phyloP scores from a whole-genome alignment of 2,113 vertebrate genomes.

The Epinephelus cyanopodus region DNA sequence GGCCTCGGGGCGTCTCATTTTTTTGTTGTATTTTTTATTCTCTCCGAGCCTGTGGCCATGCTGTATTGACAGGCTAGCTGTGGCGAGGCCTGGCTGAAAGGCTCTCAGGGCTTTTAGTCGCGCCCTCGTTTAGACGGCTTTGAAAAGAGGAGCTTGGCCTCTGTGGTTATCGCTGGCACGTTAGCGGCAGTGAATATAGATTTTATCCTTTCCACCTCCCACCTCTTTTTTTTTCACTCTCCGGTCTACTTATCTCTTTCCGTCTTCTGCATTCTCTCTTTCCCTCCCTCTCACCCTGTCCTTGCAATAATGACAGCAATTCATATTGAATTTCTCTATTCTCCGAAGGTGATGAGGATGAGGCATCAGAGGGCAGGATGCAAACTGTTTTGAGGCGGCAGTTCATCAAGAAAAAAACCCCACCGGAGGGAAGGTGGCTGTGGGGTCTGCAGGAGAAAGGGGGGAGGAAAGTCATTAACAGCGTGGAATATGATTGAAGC shows the following conservation, averaged over 20 bases:
- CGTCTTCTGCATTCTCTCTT: slow-evolving; percentile 35
- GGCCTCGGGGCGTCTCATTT: slow-evolving; percentile 28
- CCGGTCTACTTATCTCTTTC: slow-evolving; percentile 66
- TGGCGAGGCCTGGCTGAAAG: slow-evolving; percentile 62
- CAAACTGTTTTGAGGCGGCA: slow-evolving; percentile 66
- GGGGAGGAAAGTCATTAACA: slow-evolving; percentile 19
- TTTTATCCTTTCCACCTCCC: slow-evolving; percentile 76
- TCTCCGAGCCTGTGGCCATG: slow-evolving; percentile 47
- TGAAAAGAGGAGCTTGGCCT: slow-evolving; percentile 78
- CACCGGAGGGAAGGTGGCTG: slow-evolving; percentile 17
- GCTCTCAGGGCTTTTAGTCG: slow-evolving; percentile 75
- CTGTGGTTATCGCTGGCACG: slow-evolving; percentile 74
- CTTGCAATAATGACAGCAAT: slow-evolving; percentile 80
- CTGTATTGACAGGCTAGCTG: slow-evolving; percentile 72
- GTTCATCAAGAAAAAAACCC: slow-evolving; percentile 63
- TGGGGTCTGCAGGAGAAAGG: slow-evolving; percentile 20
- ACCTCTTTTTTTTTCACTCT: slow-evolving; percentile 46
- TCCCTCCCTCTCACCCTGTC: slow-evolving; percentile 56
- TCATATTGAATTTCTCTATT: slow-evolving; percentile 78
- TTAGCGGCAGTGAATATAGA: slow-evolving; percentile 80
- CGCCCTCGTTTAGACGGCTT: slow-evolving; percentile 72
- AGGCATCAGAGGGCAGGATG: slow-evolving; percentile 56
- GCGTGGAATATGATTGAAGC: slow-evolving; percentile 12
- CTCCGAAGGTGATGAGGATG: slow-evolving; percentile 70
- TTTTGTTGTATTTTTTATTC: slow-evolving; percentile 45